These are phyloP conservation scores for Dasysyrphus tricinctus DNA, from an alignment of 2,888 invertebrate genomes.

Conservation along the genomic window DNA sequence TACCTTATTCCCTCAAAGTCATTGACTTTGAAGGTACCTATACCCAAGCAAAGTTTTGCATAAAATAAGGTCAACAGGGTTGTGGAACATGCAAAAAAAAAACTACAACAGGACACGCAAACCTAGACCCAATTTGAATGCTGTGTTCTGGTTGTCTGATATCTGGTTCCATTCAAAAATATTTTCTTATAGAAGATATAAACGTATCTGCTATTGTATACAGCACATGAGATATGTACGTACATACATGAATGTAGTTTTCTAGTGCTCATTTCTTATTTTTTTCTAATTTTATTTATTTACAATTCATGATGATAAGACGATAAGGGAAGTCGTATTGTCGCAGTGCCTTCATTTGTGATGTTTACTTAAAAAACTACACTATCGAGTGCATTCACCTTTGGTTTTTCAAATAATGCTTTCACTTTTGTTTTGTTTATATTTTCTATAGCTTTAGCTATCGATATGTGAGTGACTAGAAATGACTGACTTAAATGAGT, in stretches of 20 bases:
- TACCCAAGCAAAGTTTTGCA: constrained; percentile 37
- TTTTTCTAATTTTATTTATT: constrained; percentile 62
- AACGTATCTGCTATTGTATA: neutral
- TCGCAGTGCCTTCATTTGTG: neutral
- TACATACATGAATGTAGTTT: neutral
- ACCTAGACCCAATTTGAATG: constrained; percentile 68
- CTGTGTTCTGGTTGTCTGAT: neutral
- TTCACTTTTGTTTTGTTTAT: constrained; percentile 58
- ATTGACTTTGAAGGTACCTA: constrained; percentile 58
- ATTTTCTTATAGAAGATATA: constrained; percentile 14
- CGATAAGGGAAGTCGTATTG: constrained; percentile 37
- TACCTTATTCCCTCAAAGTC: constrained; percentile 39
- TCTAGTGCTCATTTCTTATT: constrained; percentile 27
- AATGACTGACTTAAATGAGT: constrained; percentile 12
- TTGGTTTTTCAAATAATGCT: constrained; percentile 66
- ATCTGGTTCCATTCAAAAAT: neutral
- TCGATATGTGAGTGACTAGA: neutral
- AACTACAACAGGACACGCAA: constrained; percentile 62
- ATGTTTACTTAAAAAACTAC: constrained; percentile 62
- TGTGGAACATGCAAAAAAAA: constrained; percentile 42
- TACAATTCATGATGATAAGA: constrained; percentile 62
- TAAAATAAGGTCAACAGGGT: constrained; percentile 69
- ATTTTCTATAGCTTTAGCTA: neutral
- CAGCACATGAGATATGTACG: neutral
- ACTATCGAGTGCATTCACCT: constrained; percentile 70